These are phyloP conservation scores for Meloidogyne floridensis DNA, from an alignment of 1,140 invertebrate species.

Conservation along the genomic window DNA sequence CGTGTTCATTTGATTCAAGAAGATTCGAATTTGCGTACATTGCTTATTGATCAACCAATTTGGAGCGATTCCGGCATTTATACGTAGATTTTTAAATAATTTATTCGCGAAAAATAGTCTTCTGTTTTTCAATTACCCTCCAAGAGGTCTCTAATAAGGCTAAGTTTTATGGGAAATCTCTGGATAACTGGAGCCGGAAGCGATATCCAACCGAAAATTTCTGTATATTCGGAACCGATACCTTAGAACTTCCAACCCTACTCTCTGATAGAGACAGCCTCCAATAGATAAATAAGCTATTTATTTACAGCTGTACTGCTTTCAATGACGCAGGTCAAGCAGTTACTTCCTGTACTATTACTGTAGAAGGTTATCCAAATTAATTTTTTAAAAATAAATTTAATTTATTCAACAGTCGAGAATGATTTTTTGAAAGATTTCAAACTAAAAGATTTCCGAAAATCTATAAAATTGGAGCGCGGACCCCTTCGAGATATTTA, in stretches of 20 bases:
- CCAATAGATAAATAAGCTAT: not conserved
- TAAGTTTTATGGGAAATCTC: too few species aligned
- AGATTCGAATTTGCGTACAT: slow-evolving; percentile 78
- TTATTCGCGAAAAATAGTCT: too few species aligned
- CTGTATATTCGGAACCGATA: too few species aligned
- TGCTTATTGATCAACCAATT: slow-evolving; percentile 82
- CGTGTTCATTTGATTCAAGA: slow-evolving; percentile 83
- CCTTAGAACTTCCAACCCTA: too few species aligned
- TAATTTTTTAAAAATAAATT: slow-evolving; percentile 26
- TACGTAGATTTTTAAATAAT: slow-evolving; percentile 68
- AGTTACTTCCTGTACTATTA: slow-evolving; percentile 84
- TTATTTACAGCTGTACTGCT: slow-evolving; percentile 73
- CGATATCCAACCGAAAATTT: too few species aligned
- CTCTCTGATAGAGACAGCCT: too few species aligned
- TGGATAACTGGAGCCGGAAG: too few species aligned
- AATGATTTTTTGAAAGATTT: slow-evolving; percentile 35
- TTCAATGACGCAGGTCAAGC: slow-evolving; percentile 86
- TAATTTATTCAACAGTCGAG: slow-evolving; percentile 32
- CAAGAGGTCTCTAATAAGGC: too few species aligned
- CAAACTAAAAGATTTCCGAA: slow-evolving; percentile 17
- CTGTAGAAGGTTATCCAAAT: slow-evolving; percentile 81
- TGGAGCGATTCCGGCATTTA: slow-evolving; percentile 88
- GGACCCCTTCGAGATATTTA: slow-evolving; percentile 63
- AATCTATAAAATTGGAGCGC: slow-evolving; percentile 11
- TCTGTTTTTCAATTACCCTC: too few species aligned